Percentiles rank a stretch among this genome's conserved stretches.
phyloP scores from a whole-genome alignment of 2,888 invertebrate genomes.

The Drosophila neonasuta region DNA sequence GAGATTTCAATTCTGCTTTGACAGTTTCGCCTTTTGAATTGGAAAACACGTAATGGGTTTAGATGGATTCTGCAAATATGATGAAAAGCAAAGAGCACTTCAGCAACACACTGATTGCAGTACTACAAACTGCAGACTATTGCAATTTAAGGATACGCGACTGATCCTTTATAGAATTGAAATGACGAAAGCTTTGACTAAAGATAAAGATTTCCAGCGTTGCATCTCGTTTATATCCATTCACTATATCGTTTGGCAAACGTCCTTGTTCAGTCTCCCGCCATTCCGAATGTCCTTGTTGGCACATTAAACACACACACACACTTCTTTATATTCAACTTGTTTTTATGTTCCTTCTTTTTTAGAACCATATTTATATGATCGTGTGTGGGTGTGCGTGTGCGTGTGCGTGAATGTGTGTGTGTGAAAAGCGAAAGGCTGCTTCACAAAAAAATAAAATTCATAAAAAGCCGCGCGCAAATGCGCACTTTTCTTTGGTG shows the following conservation, averaged over 20 bases:
- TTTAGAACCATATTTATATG: conserved; percentile 25
- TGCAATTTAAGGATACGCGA: background rate
- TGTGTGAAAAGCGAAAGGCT: conserved; percentile 52
- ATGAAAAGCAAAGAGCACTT: conserved; percentile 1
- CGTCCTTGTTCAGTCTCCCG: conserved; percentile 30
- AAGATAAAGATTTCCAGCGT: background rate
- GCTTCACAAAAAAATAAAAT: conserved; percentile 37
- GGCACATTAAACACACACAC: conserved; percentile 53
- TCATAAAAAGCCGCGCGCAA: conserved; percentile 56
- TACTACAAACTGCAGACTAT: background rate
- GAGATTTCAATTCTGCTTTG: conserved; percentile 36
- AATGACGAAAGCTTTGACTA: background rate
- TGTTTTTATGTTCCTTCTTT: conserved; percentile 16
- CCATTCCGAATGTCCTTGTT: conserved; percentile 47
- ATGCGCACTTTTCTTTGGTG: conserved; percentile 60
- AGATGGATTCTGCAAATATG: conserved; percentile 1
- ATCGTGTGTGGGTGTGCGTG: background rate
- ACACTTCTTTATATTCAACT: conserved; percentile 20
- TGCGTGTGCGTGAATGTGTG: conserved; percentile 7
- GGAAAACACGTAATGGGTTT: conserved; percentile 10
- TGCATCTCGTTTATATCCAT: conserved; percentile 1
- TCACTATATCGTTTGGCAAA: conserved; percentile 3
- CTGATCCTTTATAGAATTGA: background rate
- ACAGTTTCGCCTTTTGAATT: conserved; percentile 28
- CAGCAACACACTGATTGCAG: background rate